Percentiles rank a stretch among this genome's conserved stretches.
These are phyloP conservation scores for Mirounga angustirostris DNA, from an alignment of 2,113 vertebrate species.

Conservation along the genomic window DNA sequence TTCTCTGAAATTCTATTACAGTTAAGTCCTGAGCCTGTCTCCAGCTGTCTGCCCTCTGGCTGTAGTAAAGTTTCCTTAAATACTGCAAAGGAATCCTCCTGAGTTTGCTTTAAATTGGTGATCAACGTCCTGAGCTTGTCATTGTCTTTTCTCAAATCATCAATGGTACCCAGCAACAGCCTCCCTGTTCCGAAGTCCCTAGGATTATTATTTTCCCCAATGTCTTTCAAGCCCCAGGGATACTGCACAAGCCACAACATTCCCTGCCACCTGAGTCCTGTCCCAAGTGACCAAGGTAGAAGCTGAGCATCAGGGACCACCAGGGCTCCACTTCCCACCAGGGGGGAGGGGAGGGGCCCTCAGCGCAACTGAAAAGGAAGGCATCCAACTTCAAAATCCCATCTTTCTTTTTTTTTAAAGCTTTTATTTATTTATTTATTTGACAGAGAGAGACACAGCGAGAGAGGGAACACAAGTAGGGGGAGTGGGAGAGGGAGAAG, in stretches of 20 bases:
- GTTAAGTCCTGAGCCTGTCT: neutral
- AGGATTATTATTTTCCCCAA: neutral
- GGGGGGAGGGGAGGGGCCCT: fast-evolving
- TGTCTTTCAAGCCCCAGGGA: neutral
- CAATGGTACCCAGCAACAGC: neutral
- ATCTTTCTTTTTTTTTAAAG: too few species aligned
- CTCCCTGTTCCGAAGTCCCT: neutral
- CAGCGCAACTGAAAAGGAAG: fast-evolving
- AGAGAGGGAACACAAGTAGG: too few species aligned
- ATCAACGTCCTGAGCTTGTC: neutral
- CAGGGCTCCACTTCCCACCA: neutral
- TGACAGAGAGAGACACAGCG: too few species aligned
- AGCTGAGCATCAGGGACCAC: neutral
- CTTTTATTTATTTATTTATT: too few species aligned
- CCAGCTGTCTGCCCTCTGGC: neutral
- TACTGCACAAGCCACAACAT: fast-evolving
- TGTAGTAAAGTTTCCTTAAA: neutral
- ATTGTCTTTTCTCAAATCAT: neutral
- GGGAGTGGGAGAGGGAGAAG: too few species aligned
- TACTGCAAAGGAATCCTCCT: neutral
- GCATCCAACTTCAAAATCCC: neutral
- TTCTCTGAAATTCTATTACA: neutral
- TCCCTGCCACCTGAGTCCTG: neutral
- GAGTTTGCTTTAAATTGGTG: neutral
- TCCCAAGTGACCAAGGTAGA: neutral